Base-by-base conservation (phyloP, 2,113 vertebrate genomes). In the Sclerurus mexicanus region DNA sequence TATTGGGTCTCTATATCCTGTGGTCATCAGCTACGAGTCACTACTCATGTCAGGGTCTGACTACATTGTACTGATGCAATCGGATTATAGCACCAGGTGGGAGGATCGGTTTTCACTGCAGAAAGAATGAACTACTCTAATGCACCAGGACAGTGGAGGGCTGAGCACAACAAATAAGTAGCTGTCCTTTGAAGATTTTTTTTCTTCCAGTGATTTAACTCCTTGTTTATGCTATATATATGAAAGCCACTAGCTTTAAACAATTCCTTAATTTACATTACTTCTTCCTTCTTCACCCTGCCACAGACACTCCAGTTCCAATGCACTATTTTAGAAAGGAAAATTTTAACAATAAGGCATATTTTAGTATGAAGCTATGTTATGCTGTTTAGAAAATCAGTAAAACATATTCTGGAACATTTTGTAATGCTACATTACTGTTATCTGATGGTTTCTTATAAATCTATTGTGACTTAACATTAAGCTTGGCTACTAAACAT, bases 181-280 rank as follows among this genome's bases (percentile, higher is more conserved):
- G 44, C 44, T 55, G n/a, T 87, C 79, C 90, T 96, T 93, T 96
- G 95, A 95, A 96, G 93, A 40, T 87, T 85, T 73, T 86, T 71
- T 87, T 90, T 55, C 73, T 86, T 84, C 68, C 62, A 21, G 28
- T 78, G 72, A 69, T 86, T 85, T n/a, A 96, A 93, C 85, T 83
- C 46, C 33, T 23, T 73, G 25, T 40, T 60, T 80, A 30, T 56
- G 37, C 25, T 83, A 4, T n/a, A 60, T 78, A 11, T 2, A 90
- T 68, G 60, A 59, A 86, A 89, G 76, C 31, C 25, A 75, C 64
- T 22, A 67, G 13, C 52, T 77, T 92, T 71, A 72, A 88, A 63
- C 24, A 39, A 4, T 60, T 71, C 74, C 40, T 55, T 68, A 21
- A 64, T 84, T 86, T 80, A 79, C 42, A 80, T 14, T 59, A 39